These are phyloP conservation scores for Pomatostomus ruficeps DNA, from an alignment of 2,113 vertebrate genomes.

Conservation along the genomic window DNA sequence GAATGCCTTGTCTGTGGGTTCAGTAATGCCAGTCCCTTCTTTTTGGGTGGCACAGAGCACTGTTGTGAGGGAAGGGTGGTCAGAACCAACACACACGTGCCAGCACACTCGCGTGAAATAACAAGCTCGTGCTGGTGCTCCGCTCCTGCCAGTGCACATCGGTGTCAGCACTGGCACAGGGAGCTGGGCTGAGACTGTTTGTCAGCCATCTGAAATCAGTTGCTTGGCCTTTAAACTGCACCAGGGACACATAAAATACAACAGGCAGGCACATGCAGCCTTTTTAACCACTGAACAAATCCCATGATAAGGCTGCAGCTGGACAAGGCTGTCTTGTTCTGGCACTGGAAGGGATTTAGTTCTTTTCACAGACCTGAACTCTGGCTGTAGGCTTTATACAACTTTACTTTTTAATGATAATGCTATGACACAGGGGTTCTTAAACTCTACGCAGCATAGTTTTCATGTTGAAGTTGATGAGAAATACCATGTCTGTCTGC, in stretches of 20 bases:
- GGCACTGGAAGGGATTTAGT: background rate
- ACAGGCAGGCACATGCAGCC: background rate
- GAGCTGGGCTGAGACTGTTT: background rate
- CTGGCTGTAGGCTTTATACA: background rate
- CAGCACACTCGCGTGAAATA: accelerated
- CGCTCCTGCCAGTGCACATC: accelerated
- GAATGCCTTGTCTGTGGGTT: conserved; percentile 10
- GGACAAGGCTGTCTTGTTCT: background rate
- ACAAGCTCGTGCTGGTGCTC: background rate
- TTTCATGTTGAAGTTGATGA: background rate
- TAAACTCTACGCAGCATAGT: background rate
- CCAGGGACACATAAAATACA: background rate
- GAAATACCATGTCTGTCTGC: background rate
- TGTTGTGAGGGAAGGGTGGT: background rate
- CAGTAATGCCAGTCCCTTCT: background rate
- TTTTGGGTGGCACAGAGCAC: background rate
- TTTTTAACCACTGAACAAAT: background rate
- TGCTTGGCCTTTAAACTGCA: background rate
- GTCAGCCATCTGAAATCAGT: background rate
- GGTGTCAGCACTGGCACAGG: background rate
- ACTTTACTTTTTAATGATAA: background rate
- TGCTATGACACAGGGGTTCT: background rate
- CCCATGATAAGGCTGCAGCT: background rate
- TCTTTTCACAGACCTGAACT: background rate
- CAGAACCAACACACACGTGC: background rate